A percentile compares a stretch with the other conserved stretches of the same genome.
Conservation (phyloP, 2,888 invertebrate species). For the Kryphioiulus occultus region DNA sequence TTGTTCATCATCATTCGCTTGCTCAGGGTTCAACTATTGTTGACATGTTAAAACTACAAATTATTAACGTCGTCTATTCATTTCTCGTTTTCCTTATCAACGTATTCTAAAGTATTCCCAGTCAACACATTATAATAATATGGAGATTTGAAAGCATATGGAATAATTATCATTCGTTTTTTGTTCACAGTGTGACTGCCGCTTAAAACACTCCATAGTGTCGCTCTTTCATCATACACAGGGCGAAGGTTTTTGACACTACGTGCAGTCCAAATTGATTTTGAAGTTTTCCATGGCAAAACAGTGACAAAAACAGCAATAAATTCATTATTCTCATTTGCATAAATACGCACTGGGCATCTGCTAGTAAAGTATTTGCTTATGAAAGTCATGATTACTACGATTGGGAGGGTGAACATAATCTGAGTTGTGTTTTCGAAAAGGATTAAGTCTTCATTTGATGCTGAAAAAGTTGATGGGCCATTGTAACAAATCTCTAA, state of each 20-base stretch:
- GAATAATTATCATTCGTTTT: neutral
- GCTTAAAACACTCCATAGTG: neutral
- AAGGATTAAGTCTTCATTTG: neutral
- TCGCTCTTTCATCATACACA: neutral
- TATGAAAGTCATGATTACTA: neutral
- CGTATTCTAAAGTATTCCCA: constrained; percentile 27
- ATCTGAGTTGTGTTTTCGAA: neutral
- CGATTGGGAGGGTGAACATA: neutral
- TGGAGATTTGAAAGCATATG: constrained; percentile 28
- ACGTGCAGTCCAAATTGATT: neutral
- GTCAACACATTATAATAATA: constrained; percentile 38
- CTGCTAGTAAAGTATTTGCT: neutral
- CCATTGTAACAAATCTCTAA: neutral
- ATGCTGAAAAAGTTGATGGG: neutral
- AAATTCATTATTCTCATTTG: constrained; percentile 37
- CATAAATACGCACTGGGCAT: constrained; percentile 38
- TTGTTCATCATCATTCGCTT: neutral
- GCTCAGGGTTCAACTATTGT: neutral
- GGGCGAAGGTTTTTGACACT: neutral
- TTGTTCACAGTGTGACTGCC: neutral
- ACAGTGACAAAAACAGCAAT: constrained; percentile 40
- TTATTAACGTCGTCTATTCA: neutral
- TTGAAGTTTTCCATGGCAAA: constrained; percentile 7
- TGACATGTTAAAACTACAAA: neutral
- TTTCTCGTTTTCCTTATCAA: neutral